Base-by-base conservation (phyloP, 1,140 invertebrate genomes). In the Ruditapes philippinarum region DNA sequence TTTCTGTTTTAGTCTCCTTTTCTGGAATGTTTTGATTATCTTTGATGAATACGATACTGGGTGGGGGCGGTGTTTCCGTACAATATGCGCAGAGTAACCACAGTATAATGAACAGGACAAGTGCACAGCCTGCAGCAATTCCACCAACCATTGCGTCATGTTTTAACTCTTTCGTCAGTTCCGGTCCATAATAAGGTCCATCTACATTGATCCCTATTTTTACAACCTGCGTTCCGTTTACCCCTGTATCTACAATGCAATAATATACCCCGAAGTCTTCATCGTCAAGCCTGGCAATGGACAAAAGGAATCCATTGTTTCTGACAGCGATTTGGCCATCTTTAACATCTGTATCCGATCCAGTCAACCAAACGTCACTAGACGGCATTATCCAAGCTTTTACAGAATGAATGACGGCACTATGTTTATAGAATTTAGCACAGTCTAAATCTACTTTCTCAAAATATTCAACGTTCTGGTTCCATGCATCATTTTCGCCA, bases 131-230 rank as follows among this genome's bases (percentile, higher is more conserved):
- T 12, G 70, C 84, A n/a, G 73, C 70, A 22, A 78, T 78, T 11
- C 84, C 84, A 7, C 84, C 84, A 0, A 87, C 45, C 17, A 60
- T 87, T 31, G 74, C 74, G 38, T 42, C 49, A 45, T 79, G 51
- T 33, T 12, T 79, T 0, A 78, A 31, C 11, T 76, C 45, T 25
- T 87, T 28, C 33, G 19, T 5, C 4, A 54, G 33, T 14, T 36
- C 31, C 9, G 70, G 70, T 12, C 42, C 74, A 49, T 31, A 87
- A 40, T 87, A 87, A 5, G 84, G 84, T 33, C 84, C 84, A 33
- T 87, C 84, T 4, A 87, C 57, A 60, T 87, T 87, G 4, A 87
- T 11, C 7, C 84, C 84, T 3, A 54, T 57, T 60, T 87, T 87
- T 11, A 87, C 40, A 4, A 79, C 31, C 4, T 45, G 22, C 9